A percentile compares a stretch with the other conserved stretches of the same genome.
Conservation (phyloP, 2,888 invertebrate species). For the Drosophila mettleri region DNA sequence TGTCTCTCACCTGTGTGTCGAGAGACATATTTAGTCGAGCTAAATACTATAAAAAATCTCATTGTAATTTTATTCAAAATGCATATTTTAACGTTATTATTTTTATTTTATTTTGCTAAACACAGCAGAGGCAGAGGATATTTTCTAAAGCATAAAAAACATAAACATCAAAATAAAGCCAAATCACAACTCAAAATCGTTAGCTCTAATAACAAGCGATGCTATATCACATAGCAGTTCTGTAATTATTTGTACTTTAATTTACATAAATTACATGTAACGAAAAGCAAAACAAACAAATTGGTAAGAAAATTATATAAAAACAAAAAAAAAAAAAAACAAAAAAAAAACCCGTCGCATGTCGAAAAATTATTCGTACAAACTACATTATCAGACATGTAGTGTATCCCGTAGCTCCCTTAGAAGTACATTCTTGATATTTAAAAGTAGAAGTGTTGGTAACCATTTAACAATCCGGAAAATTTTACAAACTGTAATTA, state of each 20-base stretch:
- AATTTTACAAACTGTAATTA: conserved; percentile 55
- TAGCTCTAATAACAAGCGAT: conserved; percentile 77
- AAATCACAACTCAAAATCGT: conserved; percentile 63
- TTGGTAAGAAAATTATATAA: conserved; percentile 69
- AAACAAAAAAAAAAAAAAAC: conserved; percentile 9
- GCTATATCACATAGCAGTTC: conserved; percentile 72
- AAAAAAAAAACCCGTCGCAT: conserved; percentile 49
- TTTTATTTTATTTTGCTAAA: conserved; percentile 65
- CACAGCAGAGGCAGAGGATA: conserved; percentile 82
- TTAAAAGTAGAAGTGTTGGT: conserved; percentile 2
- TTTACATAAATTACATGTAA: conserved; percentile 79
- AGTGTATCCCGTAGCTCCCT: conserved; percentile 50
- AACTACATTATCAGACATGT: conserved; percentile 71
- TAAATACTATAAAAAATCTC: not conserved
- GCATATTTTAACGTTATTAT: conserved; percentile 58
- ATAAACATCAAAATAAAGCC: conserved; percentile 35
- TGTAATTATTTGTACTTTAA: conserved; percentile 76
- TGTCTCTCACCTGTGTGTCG: not conserved
- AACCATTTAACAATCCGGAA: conserved; percentile 19
- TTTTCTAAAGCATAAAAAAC: conserved; percentile 63
- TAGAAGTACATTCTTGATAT: conserved; percentile 24
- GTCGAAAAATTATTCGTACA: conserved; percentile 56
- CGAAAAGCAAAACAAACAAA: conserved; percentile 70
- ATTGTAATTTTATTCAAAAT: conserved; percentile 17
- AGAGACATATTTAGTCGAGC: not conserved